phyloP scores from a whole-genome alignment of 2,113 vertebrate genomes.

The Tretioscincus oriximinensis region DNA sequence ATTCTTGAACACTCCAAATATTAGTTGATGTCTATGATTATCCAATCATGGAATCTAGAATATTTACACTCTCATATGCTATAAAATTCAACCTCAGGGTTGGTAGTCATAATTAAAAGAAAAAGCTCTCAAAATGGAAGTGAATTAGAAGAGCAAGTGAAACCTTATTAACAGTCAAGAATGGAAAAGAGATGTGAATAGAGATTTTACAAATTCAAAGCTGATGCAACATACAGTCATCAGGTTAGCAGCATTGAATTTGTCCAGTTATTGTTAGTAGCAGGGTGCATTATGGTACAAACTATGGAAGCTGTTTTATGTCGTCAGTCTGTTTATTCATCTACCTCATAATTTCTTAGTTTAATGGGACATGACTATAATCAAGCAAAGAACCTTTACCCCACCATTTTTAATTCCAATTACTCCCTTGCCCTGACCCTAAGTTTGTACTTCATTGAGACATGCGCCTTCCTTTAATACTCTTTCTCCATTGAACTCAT shows the following conservation, averaged over 20 bases:
- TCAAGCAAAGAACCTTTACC: neutral
- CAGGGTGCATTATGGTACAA: too few species aligned
- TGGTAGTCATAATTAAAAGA: neutral
- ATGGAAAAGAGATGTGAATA: neutral
- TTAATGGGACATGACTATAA: too few species aligned
- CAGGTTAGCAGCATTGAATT: neutral
- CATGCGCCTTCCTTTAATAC: neutral
- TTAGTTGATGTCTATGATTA: neutral
- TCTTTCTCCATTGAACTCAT: too few species aligned
- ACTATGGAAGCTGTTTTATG: neutral
- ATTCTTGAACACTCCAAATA: neutral
- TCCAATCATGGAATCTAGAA: neutral
- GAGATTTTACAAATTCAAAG: neutral
- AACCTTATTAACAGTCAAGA: too few species aligned
- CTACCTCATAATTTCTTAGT: neutral
- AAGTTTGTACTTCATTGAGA: neutral
- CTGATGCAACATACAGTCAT: neutral
- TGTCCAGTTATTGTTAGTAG: neutral
- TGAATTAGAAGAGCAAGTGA: too few species aligned
- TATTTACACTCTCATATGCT: neutral
- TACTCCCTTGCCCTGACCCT: too few species aligned
- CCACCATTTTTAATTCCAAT: neutral
- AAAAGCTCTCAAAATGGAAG: neutral
- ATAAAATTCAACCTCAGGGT: too few species aligned
- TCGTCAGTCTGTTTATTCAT: neutral